Evolutionary conservation across 2,797 vertebrate species (phyloP), one percentile per base, ranked within the genome.

Genomic region (Crypturellus tataupa): DNA sequence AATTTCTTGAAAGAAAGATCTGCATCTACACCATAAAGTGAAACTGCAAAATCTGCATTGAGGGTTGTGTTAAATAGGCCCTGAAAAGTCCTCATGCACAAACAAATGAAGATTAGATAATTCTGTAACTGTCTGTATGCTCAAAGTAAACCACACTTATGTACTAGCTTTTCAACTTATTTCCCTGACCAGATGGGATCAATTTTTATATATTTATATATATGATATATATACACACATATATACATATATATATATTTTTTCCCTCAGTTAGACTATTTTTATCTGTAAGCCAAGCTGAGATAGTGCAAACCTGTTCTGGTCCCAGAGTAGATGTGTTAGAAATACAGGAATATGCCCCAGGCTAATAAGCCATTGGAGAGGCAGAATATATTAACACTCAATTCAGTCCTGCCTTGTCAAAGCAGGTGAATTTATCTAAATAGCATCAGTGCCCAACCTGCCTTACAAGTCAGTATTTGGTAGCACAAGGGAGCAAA

Each of bases 351-450:
- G 37, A 87, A 80, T 89, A 25, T 21, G 62, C 65, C 89, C 60
- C 27, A 75, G 82, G 69, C 76, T 78, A 46, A 46, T n/a, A 44
- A 78, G 47, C 19, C 87, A 87, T 70, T 44, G 40, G 82, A 92
- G 89, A 92, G 62, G 39, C 53, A 83, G 81, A 87, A 68, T 68
- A 46, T 80, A 76, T 93, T 83, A 87, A 79, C 80, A 80, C 55
- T 51, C 58, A 65, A n/a, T 47, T 46, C 42, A 87, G 69, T 42
- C 89, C 29, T 44, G 35, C 75, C 68, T 29, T 72, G 72, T 65
- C 82, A 85, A 40, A 33, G 37, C 35, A 78, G 39, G 15, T 0
- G 3, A 69, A 91, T 89, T 82, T 51, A 59, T 62, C 76, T 65
- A 65, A 91, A 89, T 42, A 10, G 13, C 72, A 65, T 59, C 80